Evolutionary conservation across 1,140 invertebrate genomes (phyloP).

Genomic region (Drosophila hydei): DNA sequence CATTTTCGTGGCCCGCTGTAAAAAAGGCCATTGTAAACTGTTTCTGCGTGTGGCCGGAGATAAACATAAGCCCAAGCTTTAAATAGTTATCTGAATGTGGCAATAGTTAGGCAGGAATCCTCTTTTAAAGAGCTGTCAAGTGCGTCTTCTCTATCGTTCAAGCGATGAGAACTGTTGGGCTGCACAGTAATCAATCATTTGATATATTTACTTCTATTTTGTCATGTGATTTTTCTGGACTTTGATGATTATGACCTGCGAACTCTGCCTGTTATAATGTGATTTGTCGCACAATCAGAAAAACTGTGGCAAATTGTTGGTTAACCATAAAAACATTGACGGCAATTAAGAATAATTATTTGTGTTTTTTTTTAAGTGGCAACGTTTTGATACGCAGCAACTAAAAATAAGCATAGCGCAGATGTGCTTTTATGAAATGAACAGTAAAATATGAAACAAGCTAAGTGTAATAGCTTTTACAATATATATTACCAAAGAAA

Average conservation of each 20-base stretch:
- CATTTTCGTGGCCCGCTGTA: constrained; percentile 60
- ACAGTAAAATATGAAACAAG: no score
- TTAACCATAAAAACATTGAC: constrained; percentile 8
- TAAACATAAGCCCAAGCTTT: constrained; percentile 12
- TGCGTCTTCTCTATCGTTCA: no score
- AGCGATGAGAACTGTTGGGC: not conserved
- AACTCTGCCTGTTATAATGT: constrained; percentile 5
- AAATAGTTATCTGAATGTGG: constrained; percentile 31
- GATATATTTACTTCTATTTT: constrained; percentile 9
- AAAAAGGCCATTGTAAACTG: not conserved
- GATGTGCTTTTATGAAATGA: no score
- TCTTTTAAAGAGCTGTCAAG: constrained; percentile 1
- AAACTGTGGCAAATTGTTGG: constrained; percentile 11
- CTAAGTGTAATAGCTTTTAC: not conserved
- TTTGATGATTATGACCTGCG: not conserved
- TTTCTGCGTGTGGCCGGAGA: constrained; percentile 10
- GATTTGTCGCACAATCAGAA: constrained; percentile 16
- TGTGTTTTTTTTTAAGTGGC: no score
- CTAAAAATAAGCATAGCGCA: not conserved
- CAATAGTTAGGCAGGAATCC: constrained; percentile 1
- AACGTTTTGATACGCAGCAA: no score
- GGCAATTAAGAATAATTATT: constrained; percentile 13
- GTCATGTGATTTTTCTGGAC: constrained; percentile 29
- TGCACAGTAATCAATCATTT: constrained; percentile 40
- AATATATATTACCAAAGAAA: not conserved